Conservation (phyloP, 2,888 invertebrate genomes). For the Rosalia funebris region DNA sequence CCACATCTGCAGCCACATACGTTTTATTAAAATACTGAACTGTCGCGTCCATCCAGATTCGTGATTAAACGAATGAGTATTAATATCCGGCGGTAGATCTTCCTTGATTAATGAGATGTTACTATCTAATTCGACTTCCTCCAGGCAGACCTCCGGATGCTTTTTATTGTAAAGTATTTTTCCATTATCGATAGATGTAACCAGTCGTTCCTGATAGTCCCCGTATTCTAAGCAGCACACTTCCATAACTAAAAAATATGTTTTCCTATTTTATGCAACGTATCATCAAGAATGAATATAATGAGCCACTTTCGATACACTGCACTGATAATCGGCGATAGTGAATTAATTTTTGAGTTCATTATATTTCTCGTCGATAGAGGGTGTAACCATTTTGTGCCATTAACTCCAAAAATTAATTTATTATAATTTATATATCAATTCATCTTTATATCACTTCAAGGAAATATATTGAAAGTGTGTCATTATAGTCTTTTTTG, state of each 20-base stretch:
- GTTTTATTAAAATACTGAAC: conserved; percentile 72
- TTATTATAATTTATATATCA: too few species aligned
- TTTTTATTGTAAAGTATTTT: conserved; percentile 50
- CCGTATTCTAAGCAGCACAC: conserved; percentile 86
- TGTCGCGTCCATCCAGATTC: conserved; percentile 68
- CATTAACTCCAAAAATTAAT: too few species aligned
- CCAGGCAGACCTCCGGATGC: conserved; percentile 37
- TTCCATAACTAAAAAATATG: conserved; percentile 77
- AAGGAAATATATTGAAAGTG: too few species aligned
- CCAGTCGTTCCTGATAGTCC: conserved; percentile 74
- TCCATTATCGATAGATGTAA: conserved; percentile 75
- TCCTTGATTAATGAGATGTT: conserved; percentile 34
- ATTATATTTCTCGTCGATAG: too few species aligned
- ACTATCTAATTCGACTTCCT: conserved; percentile 25
- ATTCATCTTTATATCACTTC: too few species aligned
- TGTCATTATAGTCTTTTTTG: too few species aligned
- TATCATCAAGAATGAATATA: too few species aligned
- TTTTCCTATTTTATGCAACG: too few species aligned
- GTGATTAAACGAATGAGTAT: conserved; percentile 32
- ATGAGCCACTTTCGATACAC: too few species aligned
- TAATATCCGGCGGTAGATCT: conserved; percentile 21
- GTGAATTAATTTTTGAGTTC: too few species aligned
- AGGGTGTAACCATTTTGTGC: too few species aligned
- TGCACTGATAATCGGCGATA: too few species aligned
- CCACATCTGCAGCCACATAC: conserved; percentile 80